Evolutionary conservation across 2,113 vertebrate species (phyloP).

Genomic region (Indicator maculatus): DNA sequence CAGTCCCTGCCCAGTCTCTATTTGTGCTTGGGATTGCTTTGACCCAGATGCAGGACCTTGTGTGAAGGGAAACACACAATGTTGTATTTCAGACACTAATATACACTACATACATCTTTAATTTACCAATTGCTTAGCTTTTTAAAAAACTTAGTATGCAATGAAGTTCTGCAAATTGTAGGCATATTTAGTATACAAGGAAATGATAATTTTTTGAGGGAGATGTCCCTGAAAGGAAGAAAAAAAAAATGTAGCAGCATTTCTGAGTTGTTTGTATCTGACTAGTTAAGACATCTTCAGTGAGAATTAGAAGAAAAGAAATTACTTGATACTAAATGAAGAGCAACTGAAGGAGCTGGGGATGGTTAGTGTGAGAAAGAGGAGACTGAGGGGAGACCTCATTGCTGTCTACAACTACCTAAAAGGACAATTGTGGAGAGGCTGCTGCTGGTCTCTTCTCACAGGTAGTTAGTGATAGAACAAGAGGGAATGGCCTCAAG

Average conservation of each 20-base stretch:
- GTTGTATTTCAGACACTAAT: neutral
- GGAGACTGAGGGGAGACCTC: too few relatives aligned
- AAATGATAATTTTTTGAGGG: neutral
- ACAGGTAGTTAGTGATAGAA: too few relatives aligned
- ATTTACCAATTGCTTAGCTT: neutral
- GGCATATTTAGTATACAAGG: neutral
- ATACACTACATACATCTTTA: neutral
- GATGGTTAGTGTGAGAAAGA: too few relatives aligned
- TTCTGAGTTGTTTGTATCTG: neutral
- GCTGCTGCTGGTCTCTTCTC: too few relatives aligned
- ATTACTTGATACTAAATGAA: neutral
- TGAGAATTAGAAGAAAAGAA: neutral
- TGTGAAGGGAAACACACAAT: neutral
- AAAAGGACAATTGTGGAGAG: too few relatives aligned
- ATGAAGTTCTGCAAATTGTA: neutral
- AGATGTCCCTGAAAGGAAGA: neutral
- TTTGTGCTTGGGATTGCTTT: too few relatives aligned
- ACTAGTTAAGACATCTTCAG: neutral
- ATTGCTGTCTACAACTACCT: too few relatives aligned
- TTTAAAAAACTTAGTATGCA: neutral
- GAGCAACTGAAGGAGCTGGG: too few relatives aligned
- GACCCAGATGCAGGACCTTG: neutral
- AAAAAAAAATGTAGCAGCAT: neutral
- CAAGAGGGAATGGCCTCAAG: too few relatives aligned
- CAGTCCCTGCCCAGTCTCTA: too few relatives aligned